Percentiles rank a stretch among this genome's conserved stretches.
Evolutionary conservation across 2,797 vertebrate species (phyloP).

Genomic region (Rhadinocentrus ornatus): DNA sequence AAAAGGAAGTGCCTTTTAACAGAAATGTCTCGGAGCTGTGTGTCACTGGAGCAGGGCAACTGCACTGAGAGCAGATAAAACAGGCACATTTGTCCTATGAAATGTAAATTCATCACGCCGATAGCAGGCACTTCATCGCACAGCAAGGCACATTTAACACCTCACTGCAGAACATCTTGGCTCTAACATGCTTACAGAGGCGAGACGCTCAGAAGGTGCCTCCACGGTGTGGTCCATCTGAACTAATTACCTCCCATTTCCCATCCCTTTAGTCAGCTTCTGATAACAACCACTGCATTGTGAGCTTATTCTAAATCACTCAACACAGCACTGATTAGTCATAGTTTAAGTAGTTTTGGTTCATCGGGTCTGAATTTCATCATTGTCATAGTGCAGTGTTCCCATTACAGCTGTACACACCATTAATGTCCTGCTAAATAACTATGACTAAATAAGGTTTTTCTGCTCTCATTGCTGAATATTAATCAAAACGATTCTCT

Average conservation of each 20-base stretch:
- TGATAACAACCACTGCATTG: neutral
- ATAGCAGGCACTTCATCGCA: slow-evolving; percentile 5
- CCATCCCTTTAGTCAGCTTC: neutral
- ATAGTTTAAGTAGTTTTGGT: too few species aligned
- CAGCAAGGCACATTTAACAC: neutral
- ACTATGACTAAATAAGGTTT: neutral
- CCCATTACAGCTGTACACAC: neutral
- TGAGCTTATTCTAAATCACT: neutral
- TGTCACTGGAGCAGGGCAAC: neutral
- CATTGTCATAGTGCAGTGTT: too few species aligned
- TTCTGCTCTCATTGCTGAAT: neutral
- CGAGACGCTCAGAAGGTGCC: neutral
- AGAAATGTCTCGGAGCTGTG: neutral
- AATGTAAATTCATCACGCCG: neutral
- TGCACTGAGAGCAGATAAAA: neutral
- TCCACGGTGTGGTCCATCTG: neutral
- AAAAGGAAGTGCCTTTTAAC: neutral
- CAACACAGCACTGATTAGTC: too few species aligned
- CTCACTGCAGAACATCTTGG: neutral
- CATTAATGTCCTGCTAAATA: neutral
- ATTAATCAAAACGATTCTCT: neutral
- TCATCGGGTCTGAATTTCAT: too few species aligned
- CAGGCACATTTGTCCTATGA: slow-evolving; percentile 3
- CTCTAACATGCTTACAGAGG: slow-evolving; percentile 14
- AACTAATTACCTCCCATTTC: neutral